Conservation (phyloP, 2,888 invertebrate species). For the Stenurella melanura region DNA sequence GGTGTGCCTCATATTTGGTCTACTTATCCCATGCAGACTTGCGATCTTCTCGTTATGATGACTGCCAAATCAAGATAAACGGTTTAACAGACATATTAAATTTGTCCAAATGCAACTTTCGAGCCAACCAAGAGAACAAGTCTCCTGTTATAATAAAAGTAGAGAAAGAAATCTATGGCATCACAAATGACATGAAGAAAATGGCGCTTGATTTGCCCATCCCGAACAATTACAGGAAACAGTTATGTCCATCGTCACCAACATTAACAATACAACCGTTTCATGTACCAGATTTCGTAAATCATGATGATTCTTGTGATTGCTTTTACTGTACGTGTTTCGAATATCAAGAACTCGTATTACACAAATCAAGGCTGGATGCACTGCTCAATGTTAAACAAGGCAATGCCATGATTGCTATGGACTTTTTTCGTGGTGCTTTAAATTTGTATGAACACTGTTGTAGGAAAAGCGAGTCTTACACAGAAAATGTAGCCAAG, state of each 20-base stretch:
- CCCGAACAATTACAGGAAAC: slow-evolving; percentile 37
- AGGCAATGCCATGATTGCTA: slow-evolving; percentile 47
- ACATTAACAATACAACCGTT: slow-evolving; percentile 54
- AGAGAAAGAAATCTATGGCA: slow-evolving; percentile 41
- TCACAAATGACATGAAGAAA: slow-evolving; percentile 47
- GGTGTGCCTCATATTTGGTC: slow-evolving; percentile 61
- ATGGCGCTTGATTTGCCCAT: slow-evolving; percentile 54
- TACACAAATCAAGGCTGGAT: slow-evolving; percentile 58
- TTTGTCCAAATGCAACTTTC: slow-evolving; percentile 44
- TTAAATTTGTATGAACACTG: slow-evolving; percentile 54
- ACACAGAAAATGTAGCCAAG: slow-evolving; percentile 41
- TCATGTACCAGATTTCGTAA: slow-evolving; percentile 56
- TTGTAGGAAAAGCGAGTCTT: slow-evolving; percentile 43
- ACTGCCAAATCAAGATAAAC: slow-evolving; percentile 64
- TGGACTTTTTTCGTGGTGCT: slow-evolving; percentile 55
- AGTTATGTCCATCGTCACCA: slow-evolving; percentile 58
- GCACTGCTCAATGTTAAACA: slow-evolving; percentile 58
- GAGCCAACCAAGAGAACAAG: neutral
- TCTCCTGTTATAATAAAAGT: neutral
- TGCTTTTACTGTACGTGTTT: slow-evolving; percentile 63
- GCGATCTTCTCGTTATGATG: slow-evolving; percentile 60
- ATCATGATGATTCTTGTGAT: slow-evolving; percentile 57
- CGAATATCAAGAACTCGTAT: slow-evolving; percentile 61
- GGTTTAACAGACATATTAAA: slow-evolving; percentile 63
- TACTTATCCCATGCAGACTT: slow-evolving; percentile 66